Base-by-base conservation (phyloP, 2,888 invertebrate genomes). In the Danaus chrysippus region DNA sequence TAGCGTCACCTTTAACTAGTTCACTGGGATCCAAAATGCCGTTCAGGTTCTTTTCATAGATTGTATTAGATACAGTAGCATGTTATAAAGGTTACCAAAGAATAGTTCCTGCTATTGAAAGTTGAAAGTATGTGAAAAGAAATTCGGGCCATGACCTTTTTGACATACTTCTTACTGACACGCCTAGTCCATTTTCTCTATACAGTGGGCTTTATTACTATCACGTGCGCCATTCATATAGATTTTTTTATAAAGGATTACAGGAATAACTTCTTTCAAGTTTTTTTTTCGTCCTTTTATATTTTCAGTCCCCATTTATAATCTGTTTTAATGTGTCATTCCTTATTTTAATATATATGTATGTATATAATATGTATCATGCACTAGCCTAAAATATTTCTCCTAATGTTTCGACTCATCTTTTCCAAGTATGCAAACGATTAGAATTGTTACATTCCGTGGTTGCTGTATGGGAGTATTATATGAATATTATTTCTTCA, bases 111-210 rank as follows among this genome's bases (percentile, higher is more conserved):
- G 43, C 54, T 49, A 60, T 55, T 61, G 43, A 55, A 49, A 61
- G 58, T 53, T 53, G 57, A 61, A 64, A 58, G 58, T 59, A 63
- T 56, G 58, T 55, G 52, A 55, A 61, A 58, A 54, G 42, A 64
- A 64, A 56, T 61, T 58, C 54, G 57, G 58, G 49, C 46, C 57
- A 42, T 59, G 60, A 64, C 60, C 63, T 58, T 60, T 64, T 64
- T 64, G 60, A 64, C 63, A 61, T 55, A 52, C 59, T 63, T 63
- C 52, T 52, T 13, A 42, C 43, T 23, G 19, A 23, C 42, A 17
- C n/a, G 34, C 49, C 15, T 41, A 46, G 19, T 58, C 42, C n/a
- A 42, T n/a, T 58, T 58, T 49, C 49, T 49, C 49, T 49, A 49
- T 49, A 49, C 17, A 49, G 49, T 49, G 10, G 49, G 17, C 49